Base-by-base conservation (phyloP, 1,140 invertebrate species). In the Apolygus lucorum region DNA sequence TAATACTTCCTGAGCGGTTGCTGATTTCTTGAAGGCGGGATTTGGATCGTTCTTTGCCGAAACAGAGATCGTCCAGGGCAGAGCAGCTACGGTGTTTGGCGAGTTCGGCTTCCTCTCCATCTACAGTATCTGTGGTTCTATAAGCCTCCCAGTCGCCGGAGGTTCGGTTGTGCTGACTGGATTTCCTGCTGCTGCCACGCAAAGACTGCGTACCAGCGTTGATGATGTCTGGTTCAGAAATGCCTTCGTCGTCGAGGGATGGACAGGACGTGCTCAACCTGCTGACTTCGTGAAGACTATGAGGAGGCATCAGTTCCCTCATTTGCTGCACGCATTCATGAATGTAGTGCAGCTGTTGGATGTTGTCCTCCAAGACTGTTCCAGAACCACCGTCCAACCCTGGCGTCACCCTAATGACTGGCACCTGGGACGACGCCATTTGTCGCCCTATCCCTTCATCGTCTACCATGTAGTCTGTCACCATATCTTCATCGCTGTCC, bases 301-400 rank as follows among this genome's bases (percentile, higher is more conserved):
- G 34, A 4, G 54, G 54, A 4, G 54, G 54, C 4, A 59, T 22
- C 4, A 59, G 22, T 22, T 59, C 54, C 22, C 54, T 59, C 54
- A 59, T 59, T 21, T 59, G 54, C 22, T 59, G 54, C 8, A 59
- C 54, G 22, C 54, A 59, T 21, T 59, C 54, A 22, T 59, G 54
- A 21, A 59, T 59, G 54, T 59, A 59, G 54, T 59, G 54, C 11
- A 59, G 54, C 22, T 59, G 54, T 59, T 59, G 54, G 22, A 59
- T 59, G 54, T 59, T 59, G 54, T 59, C 54, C 22, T 59, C 54
- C 2, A 59, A 21, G 22, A 59, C 54, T 4, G 54, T 21, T 4
- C 54, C 54, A 17, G 34, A 17, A 21, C 54, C 22, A 21, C 54
- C 54, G 54, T 59, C 54, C 4, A 59, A 59, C 2, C 22, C 8